Evolutionary conservation across 30 jellyfish, hydroid and myxozoan genomes (phyloP), one percentile per base, ranked within the genome.

Genomic region (Aurelia sp.): DNA sequence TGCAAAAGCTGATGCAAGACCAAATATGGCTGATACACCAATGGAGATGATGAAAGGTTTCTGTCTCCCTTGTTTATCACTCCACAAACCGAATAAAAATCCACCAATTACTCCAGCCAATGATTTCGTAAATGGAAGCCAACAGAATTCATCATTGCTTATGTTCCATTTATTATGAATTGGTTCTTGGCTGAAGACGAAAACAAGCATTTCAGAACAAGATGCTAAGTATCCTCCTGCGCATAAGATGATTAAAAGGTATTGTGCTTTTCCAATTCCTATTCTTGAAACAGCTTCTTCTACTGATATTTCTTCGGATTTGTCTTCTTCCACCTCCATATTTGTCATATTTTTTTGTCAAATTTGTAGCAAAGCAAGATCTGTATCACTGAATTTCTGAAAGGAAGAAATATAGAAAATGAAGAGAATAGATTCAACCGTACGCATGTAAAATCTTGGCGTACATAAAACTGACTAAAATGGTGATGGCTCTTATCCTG

Each of bases 141-240:
- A 79, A 27, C 88, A 72, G 41, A 67, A 88, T 48, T 63, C 52
- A 13, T 63, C 52, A 40, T 68, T 52, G 48, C n/a, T 15, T 55
- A 70, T 78, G 18, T 62, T 60, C 96, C 96, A 88, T 78, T 40
- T 52, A 27, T 81, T 62, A 15, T 76, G 60, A 30, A 66, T 33
- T 53, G 91, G 74, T 5, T 47, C 78, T 33, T 60, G 80, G 78
- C 90, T 79, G 51, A 88, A 78, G 19, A 88, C 96, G 59, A 65
- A 88, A 51, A 88, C 91, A 22, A 88, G 80, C 63, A 88, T 35
- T 62, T 88, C 96, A 24, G 91, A 67, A 24, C 96, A 77, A 7
- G 68, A 24, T 40, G 96, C 96, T 16, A 88, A 78, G 24, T 74
- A 88, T 4, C 96, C 96, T 8, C 91, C 96, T 13, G 90, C 96